Percentiles rank a stretch among this genome's conserved stretches.
Conservation (phyloP, 2,888 invertebrate species). For the Dorcus parallelipipedus region DNA sequence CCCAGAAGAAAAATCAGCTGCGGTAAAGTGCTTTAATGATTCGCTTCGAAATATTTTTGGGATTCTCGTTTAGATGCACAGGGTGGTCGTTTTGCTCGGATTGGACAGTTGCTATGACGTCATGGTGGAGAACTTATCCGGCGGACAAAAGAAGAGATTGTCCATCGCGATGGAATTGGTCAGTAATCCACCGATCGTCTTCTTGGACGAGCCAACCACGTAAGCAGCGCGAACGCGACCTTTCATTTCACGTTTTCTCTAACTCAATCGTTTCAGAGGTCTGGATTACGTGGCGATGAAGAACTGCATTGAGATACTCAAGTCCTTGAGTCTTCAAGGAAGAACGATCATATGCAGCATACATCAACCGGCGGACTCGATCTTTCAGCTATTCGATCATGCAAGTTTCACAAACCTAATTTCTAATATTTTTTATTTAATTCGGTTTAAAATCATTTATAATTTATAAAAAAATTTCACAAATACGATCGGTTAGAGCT, state of each 20-base stretch:
- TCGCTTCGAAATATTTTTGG: not conserved
- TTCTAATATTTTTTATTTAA: too few relatives aligned
- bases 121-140: conserved; percentile 71
- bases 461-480: too few relatives aligned
- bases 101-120: conserved; percentile 72
- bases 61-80: conserved; percentile 53
- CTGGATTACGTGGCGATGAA: conserved; percentile 72
- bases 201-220: conserved; percentile 96
- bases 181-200: conserved; percentile 92
- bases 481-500: too few relatives aligned
- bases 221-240: conserved; percentile 49
- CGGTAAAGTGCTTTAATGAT: too few relatives aligned
- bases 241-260: not conserved
- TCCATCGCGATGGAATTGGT: conserved; percentile 89
- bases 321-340: conserved; percentile 66
- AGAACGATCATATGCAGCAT: conserved; percentile 76
- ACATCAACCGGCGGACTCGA: conserved; percentile 75
- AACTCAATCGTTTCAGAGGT: conserved; percentile 53
- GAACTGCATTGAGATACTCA: conserved; percentile 66
- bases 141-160: conserved; percentile 90
- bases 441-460: too few relatives aligned
- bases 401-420: conserved; percentile 39
- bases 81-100: conserved; percentile 78
- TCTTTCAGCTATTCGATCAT: conserved; percentile 73
- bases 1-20: not conserved